Conservation (phyloP, 2,888 invertebrate genomes). For the Linyphia triangularis region DNA sequence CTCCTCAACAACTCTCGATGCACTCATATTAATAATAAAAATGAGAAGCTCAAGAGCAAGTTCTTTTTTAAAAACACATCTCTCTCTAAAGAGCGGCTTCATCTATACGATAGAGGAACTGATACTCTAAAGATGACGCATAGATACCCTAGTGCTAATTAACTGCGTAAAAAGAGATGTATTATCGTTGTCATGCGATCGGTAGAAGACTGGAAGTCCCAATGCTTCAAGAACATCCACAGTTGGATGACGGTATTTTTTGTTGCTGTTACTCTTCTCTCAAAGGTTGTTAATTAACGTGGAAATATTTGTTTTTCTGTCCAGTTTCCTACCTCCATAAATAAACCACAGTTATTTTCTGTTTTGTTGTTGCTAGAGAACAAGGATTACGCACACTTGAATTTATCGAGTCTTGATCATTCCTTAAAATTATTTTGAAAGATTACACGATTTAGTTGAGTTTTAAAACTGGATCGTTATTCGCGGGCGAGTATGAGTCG, state of each 20-base stretch:
- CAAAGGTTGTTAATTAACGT: slow-evolving; percentile 39
- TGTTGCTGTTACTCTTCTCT: neutral
- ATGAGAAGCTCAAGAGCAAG: neutral
- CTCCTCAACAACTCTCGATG: neutral
- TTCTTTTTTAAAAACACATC: neutral
- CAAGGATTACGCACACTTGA: slow-evolving; percentile 17
- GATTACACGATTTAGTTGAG: slow-evolving; percentile 23
- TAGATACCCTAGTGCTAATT: slow-evolving; percentile 41
- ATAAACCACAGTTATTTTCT: slow-evolving; percentile 42
- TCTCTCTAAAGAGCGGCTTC: neutral
- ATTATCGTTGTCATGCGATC: slow-evolving; percentile 32
- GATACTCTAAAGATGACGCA: slow-evolving; percentile 13
- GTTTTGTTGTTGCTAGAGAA: neutral
- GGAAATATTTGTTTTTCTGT: slow-evolving; percentile 43
- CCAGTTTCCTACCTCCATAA: slow-evolving; percentile 14
- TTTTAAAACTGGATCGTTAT: slow-evolving; percentile 32
- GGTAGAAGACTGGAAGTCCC: slow-evolving; percentile 3
- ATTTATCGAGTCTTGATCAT: slow-evolving; percentile 22
- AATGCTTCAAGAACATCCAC: slow-evolving; percentile 8
- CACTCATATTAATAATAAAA: slow-evolving; percentile 19
- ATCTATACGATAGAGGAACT: neutral
- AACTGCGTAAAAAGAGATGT: slow-evolving; percentile 43
- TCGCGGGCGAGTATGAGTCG: slow-evolving; percentile 8
- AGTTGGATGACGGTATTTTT: neutral
- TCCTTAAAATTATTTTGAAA: slow-evolving; percentile 7